Evolutionary conservation across 2,113 vertebrate species (phyloP).

Genomic region (Istiophorus platypterus): DNA sequence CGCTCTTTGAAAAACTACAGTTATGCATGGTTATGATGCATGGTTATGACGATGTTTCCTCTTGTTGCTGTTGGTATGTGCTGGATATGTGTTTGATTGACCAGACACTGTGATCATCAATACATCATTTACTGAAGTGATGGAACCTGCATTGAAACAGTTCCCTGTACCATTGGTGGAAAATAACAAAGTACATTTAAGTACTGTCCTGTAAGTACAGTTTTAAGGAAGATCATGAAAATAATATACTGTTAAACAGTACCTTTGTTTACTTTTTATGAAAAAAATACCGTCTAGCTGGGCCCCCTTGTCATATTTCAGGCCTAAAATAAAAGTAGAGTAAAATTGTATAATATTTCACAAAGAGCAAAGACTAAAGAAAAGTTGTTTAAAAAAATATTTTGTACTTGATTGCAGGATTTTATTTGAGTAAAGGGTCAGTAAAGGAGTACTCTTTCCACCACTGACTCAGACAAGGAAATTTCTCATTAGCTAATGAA

Average conservation of each 20-base stretch:
- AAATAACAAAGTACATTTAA: not conserved
- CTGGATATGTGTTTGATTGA: not conserved
- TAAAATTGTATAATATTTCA: not conserved
- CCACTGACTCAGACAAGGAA: not conserved
- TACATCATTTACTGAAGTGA: not conserved
- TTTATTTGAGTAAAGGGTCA: not conserved
- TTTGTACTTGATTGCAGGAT: not conserved
- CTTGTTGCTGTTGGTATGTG: not conserved
- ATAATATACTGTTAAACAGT: not conserved
- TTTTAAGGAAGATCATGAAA: too few species aligned
- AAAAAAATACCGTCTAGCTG: not conserved
- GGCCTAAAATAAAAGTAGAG: not conserved
- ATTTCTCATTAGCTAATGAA: not conserved
- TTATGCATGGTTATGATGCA: not conserved
- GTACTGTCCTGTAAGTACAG: not conserved
- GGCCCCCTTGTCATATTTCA: not conserved
- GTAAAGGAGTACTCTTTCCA: not conserved
- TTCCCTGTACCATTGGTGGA: not conserved
- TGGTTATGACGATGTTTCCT: too few species aligned
- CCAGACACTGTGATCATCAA: not conserved
- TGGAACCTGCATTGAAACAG: not conserved
- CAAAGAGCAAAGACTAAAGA: too few species aligned
- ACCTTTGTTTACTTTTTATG: too few species aligned
- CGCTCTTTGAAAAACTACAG: not conserved
- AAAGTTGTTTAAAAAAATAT: not conserved